Evolutionary conservation across 1,140 invertebrate species (phyloP).

Genomic region (Drosophila suzukii): DNA sequence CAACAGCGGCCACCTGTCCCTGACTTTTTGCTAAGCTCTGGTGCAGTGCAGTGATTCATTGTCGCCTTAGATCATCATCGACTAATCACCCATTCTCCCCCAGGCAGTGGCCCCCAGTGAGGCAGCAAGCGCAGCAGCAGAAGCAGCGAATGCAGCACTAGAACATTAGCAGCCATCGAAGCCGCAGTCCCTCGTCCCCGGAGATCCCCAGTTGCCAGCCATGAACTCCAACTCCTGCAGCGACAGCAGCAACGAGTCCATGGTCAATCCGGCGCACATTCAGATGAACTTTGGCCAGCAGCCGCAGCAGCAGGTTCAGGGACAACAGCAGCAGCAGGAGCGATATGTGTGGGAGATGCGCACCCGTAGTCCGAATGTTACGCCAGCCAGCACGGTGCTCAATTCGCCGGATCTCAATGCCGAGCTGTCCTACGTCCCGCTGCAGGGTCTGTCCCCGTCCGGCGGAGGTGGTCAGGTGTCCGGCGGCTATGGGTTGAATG

Average conservation of each 20-base stretch:
- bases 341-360: conserved; percentile 84
- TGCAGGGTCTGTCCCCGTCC: conserved; percentile 53
- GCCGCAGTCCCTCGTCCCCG: background rate
- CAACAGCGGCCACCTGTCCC: conserved; percentile 15
- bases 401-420: conserved; percentile 83
- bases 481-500: conserved; percentile 1
- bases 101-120: conserved; percentile 40
- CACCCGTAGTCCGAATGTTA: conserved; percentile 79
- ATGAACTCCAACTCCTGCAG: conserved; percentile 76
- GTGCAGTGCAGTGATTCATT: conserved; percentile 56
- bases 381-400: conserved; percentile 82
- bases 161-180: conserved; percentile 16
- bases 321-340: conserved; percentile 60
- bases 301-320: background rate
- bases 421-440: conserved; percentile 58
- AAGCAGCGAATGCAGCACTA: conserved; percentile 30
- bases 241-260: conserved; percentile 70
- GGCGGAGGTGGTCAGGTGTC: conserved; percentile 31
- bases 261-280: conserved; percentile 59
- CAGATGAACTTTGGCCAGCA: conserved; percentile 59
- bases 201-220: conserved; percentile 13
- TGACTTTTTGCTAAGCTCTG: conserved; percentile 15
- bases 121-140: conserved; percentile 62
- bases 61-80: conserved; percentile 57
- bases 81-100: background rate